Evolutionary conservation across 1,140 invertebrate genomes (phyloP).

Genomic region (Drosophila pseudoananassae): DNA sequence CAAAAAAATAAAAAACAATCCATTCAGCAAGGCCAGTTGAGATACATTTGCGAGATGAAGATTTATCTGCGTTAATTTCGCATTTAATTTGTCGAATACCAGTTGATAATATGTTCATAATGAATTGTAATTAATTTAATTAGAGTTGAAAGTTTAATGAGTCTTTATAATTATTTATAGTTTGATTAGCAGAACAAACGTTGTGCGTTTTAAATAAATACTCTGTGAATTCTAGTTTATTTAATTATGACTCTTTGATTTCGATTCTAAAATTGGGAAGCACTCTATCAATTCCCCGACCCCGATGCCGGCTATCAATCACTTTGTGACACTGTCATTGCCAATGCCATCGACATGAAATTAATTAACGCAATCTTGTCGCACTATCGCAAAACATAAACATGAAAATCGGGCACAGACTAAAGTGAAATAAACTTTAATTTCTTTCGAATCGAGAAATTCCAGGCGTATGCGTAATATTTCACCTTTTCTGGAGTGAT

Average conservation of each 20-base stretch:
- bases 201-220: conserved; percentile 17
- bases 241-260: neutral
- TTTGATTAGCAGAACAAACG: conserved; percentile 5
- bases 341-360: conserved; percentile 50
- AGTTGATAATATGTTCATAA: conserved; percentile 22
- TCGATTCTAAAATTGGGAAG: neutral
- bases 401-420: conserved; percentile 1
- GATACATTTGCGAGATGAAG: conserved; percentile 42
- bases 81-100: conserved; percentile 35
- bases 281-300: conserved; percentile 9
- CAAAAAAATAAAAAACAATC: conserved; percentile 25
- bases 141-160: neutral
- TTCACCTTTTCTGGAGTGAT: neutral
- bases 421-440: conserved; percentile 24
- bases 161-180: conserved; percentile 1
- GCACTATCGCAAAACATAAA: conserved; percentile 24
- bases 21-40: conserved; percentile 39
- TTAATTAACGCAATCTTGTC: conserved; percentile 52
- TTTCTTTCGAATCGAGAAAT: conserved; percentile 42
- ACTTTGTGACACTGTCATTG: conserved; percentile 25
- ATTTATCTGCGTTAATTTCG: conserved; percentile 51
- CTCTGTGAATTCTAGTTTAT: neutral
- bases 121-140: conserved; percentile 43
- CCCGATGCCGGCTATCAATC: conserved; percentile 26
- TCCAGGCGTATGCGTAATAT: conserved; percentile 35